Evolutionary conservation across 2,113 vertebrate genomes (phyloP).

Genomic region (Myocastor coypus): DNA sequence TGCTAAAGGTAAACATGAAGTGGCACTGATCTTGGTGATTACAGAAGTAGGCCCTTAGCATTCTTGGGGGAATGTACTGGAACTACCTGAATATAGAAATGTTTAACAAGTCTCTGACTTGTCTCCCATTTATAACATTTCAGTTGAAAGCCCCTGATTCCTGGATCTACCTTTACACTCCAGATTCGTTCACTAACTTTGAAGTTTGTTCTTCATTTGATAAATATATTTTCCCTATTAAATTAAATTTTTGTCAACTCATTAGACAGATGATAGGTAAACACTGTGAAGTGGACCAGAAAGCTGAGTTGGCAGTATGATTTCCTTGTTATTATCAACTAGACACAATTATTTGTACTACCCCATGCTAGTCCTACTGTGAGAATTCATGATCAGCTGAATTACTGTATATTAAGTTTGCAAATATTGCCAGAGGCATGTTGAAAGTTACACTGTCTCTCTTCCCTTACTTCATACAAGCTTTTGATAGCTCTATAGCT

Average conservation of each 20-base stretch:
- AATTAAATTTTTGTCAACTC: conserved; percentile 53
- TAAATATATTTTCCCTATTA: neutral
- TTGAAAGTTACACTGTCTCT: neutral
- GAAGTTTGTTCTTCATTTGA: conserved; percentile 55
- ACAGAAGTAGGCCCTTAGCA: conserved; percentile 34
- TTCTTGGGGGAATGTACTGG: conserved; percentile 8
- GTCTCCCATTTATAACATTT: conserved; percentile 27
- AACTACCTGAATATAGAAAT: conserved; percentile 46
- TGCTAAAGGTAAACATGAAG: conserved; percentile 48
- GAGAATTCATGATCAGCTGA: conserved; percentile 53
- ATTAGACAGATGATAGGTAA: conserved; percentile 39
- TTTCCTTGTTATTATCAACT: conserved; percentile 47
- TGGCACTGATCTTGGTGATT: conserved; percentile 14
- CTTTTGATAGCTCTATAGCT: conserved; percentile 22
- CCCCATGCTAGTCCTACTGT: neutral
- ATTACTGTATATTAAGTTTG: conserved; percentile 14
- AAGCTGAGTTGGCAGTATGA: conserved; percentile 53
- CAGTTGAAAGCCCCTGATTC: neutral
- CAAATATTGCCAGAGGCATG: neutral
- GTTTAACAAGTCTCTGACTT: conserved; percentile 12
- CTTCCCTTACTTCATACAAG: neutral
- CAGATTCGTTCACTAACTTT: conserved; percentile 44
- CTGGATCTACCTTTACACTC: neutral
- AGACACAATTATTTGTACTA: conserved; percentile 30
- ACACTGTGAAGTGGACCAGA: conserved; percentile 62